Evolutionary conservation across 1,140 invertebrate genomes (phyloP).

Genomic region (Chrysopa pallens): DNA sequence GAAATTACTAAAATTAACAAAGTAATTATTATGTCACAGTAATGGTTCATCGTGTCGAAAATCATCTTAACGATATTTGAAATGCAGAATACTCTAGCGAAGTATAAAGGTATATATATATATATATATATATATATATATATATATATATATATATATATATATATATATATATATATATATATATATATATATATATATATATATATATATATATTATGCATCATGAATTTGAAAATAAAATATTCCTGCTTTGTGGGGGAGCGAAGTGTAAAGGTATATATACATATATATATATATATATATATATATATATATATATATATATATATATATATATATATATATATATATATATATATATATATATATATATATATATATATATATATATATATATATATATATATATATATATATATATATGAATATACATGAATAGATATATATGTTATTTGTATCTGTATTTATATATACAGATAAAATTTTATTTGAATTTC

Average conservation of each 20-base stretch:
- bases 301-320: too few relatives aligned
- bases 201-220: slow-evolving; percentile 5
- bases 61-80: too few relatives aligned
- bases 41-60: not conserved
- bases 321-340: too few relatives aligned
- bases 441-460: slow-evolving; percentile 1
- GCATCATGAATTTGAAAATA: too few relatives aligned
- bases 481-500: slow-evolving; percentile 1
- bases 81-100: not conserved
- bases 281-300: too few relatives aligned
- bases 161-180: slow-evolving; percentile 4
- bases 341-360: not conserved
- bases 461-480: slow-evolving; percentile 3
- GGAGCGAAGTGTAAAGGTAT: too few relatives aligned
- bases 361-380: slow-evolving; percentile 1
- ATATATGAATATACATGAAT: slow-evolving; percentile 4
- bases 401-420: slow-evolving; percentile 9
- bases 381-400: slow-evolving; percentile 12
- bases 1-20: not conserved
- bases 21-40: not conserved
- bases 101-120: not conserved
- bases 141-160: not conserved
- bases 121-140: not conserved
- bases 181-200: slow-evolving; percentile 9
- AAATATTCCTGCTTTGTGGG: too few relatives aligned